Percentiles rank a stretch among this genome's conserved stretches.
These are phyloP conservation scores for Atractosteus spatula DNA, from an alignment of 2,113 vertebrate genomes.

Conservation along the genomic window DNA sequence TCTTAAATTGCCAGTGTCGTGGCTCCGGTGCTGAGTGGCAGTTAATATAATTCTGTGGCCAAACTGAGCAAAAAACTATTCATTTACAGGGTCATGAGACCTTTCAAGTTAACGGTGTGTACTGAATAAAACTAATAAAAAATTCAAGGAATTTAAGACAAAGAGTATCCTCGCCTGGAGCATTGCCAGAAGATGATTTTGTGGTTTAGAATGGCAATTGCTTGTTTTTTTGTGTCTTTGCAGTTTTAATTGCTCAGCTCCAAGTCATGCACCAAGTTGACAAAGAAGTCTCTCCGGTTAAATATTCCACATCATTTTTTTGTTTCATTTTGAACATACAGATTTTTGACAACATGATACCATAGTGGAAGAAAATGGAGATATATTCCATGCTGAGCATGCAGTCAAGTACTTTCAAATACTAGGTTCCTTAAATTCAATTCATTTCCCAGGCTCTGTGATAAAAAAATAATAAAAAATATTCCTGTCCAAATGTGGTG, in stretches of 20 bases:
- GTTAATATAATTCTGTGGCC: too few relatives aligned
- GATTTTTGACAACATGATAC: not conserved
- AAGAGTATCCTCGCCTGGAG: slow-evolving; percentile 7
- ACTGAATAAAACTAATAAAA: slow-evolving; percentile 15
- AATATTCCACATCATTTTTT: not conserved
- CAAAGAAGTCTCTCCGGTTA: not conserved
- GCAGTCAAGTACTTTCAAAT: too few relatives aligned
- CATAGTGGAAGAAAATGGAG: too few relatives aligned
- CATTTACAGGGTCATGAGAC: slow-evolving; percentile 8
- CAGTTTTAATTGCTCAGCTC: not conserved
- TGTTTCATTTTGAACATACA: not conserved
- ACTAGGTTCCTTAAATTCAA: not conserved
- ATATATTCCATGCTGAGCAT: not conserved
- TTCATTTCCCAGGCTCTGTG: too few relatives aligned
- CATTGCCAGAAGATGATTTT: not conserved
- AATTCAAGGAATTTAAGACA: slow-evolving; percentile 19
- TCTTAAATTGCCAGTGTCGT: too few relatives aligned
- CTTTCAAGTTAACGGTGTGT: not conserved
- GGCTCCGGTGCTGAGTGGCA: too few relatives aligned
- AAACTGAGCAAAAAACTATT: not conserved
- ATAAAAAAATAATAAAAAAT: too few relatives aligned
- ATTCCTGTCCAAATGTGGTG: too few relatives aligned
- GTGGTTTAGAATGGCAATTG: not conserved
- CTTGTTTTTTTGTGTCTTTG: not conserved
- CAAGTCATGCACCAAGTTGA: not conserved